These are phyloP conservation scores for Penelope pileata DNA, from an alignment of 2,113 vertebrate genomes.

Conservation along the genomic window DNA sequence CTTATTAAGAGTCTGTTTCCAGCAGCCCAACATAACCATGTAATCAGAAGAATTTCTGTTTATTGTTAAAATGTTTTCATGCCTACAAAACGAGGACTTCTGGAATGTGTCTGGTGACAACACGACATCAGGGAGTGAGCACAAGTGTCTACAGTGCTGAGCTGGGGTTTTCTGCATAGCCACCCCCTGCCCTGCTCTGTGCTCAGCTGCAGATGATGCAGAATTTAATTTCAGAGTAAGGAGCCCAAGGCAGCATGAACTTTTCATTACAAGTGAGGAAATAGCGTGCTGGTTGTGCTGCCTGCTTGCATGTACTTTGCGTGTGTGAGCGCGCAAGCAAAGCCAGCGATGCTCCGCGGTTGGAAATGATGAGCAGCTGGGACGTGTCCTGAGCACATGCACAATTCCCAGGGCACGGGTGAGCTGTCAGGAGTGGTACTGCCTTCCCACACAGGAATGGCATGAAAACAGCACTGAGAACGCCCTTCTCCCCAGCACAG, in stretches of 20 bases:
- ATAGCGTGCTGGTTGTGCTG: not conserved
- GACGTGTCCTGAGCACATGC: not conserved
- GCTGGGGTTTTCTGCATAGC: not conserved
- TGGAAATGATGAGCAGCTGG: slow-evolving; percentile 42
- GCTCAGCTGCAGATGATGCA: not conserved
- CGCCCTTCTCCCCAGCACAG: not conserved
- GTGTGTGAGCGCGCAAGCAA: not conserved
- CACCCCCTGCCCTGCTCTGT: not conserved
- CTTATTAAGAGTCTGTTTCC: slow-evolving; percentile 48
- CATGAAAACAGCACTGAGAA: not conserved
- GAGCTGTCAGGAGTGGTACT: not conserved
- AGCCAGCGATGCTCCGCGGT: accelerated
- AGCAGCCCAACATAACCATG: slow-evolving; percentile 38
- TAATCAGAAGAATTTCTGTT: slow-evolving; percentile 51
- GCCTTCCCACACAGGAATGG: slow-evolving; percentile 27
- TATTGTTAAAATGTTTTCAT: slow-evolving; percentile 53
- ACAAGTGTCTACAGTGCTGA: not conserved
- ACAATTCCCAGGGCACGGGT: not conserved
- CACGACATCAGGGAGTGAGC: not conserved
- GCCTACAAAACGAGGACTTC: slow-evolving; percentile 37
- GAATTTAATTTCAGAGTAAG: not conserved
- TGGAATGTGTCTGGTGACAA: slow-evolving; percentile 27
- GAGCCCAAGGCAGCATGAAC: not conserved
- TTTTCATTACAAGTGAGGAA: not conserved
- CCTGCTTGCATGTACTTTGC: not conserved